Conservation (phyloP, 2,888 invertebrate genomes). For the Platycnemis pennipes region DNA sequence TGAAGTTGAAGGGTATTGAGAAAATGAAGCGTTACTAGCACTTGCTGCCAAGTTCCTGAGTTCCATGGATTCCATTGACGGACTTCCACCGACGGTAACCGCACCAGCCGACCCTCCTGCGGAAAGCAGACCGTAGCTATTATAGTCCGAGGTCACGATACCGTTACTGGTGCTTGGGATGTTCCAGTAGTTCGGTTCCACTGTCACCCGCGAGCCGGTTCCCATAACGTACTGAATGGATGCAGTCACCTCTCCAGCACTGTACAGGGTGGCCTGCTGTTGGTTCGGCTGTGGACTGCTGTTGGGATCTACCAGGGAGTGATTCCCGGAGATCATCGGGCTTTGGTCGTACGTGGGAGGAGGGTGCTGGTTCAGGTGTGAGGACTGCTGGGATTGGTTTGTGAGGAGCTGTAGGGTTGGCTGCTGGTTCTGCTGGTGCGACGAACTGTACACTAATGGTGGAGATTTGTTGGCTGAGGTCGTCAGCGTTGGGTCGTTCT, state of each 20-base stretch:
- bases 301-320: not conserved
- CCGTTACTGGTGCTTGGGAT: slow-evolving; percentile 68
- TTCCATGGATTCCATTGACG: slow-evolving; percentile 59
- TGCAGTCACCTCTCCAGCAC: slow-evolving; percentile 78
- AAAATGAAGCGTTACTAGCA: not conserved
- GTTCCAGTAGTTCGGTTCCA: slow-evolving; percentile 34
- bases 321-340: slow-evolving; percentile 47
- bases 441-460: slow-evolving; percentile 79
- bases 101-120: not conserved
- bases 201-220: not conserved
- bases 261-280: slow-evolving; percentile 82
- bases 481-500: slow-evolving; percentile 85
- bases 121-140: not conserved
- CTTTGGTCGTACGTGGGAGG: slow-evolving; percentile 39
- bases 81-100: not conserved
- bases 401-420: slow-evolving; percentile 54
- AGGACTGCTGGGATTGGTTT: slow-evolving; percentile 80
- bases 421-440: slow-evolving; percentile 79
- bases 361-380: slow-evolving; percentile 22
- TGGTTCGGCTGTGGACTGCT: slow-evolving; percentile 38
- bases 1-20: not conserved
- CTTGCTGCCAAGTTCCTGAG: not conserved
- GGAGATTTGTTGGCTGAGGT: slow-evolving; percentile 76
- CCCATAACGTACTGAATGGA: slow-evolving; percentile 81
- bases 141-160: slow-evolving; percentile 75